phyloP scores from a whole-genome alignment of 2,797 vertebrate genomes.

The Melanotaenia boesemani region DNA sequence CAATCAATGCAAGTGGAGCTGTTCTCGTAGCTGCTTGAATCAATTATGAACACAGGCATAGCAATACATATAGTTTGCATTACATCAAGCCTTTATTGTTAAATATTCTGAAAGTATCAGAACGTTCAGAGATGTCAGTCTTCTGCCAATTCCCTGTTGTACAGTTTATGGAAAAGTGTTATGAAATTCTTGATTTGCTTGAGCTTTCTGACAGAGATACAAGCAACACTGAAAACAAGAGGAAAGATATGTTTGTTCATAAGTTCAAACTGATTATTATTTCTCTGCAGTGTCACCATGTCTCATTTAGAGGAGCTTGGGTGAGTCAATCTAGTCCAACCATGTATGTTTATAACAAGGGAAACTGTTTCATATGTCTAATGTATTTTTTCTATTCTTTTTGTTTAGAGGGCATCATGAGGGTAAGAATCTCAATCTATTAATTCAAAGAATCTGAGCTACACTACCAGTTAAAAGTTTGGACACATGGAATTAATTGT shows the following conservation, averaged over 20 bases:
- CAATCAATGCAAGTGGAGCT: too few relatives aligned
- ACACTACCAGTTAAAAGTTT: too few relatives aligned
- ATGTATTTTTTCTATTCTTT: neutral
- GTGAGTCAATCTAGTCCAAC: slow-evolving; percentile 54
- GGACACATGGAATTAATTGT: too few relatives aligned
- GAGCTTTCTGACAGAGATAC: neutral
- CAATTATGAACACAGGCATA: too few relatives aligned
- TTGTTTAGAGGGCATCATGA: slow-evolving; percentile 66
- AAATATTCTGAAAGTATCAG: too few relatives aligned
- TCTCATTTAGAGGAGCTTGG: slow-evolving; percentile 70
- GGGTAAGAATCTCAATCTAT: slow-evolving; percentile 53
- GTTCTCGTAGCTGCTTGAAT: too few relatives aligned
- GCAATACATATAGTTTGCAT: too few relatives aligned
- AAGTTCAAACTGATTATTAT: neutral
- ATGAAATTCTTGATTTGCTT: neutral
- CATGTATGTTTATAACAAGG: neutral
- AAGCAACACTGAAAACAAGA: neutral
- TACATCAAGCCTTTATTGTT: too few relatives aligned
- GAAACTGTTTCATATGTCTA: neutral
- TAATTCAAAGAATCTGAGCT: neutral
- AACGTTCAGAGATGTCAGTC: too few relatives aligned
- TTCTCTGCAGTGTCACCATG: slow-evolving; percentile 67
- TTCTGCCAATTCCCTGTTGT: too few relatives aligned
- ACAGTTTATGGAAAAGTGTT: neutral
- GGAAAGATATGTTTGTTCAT: neutral